A percentile compares a stretch with the other conserved stretches of the same genome.
These are phyloP conservation scores for Xiphophorus birchmanni DNA, from an alignment of 2,797 vertebrate species.

Conservation along the genomic window DNA sequence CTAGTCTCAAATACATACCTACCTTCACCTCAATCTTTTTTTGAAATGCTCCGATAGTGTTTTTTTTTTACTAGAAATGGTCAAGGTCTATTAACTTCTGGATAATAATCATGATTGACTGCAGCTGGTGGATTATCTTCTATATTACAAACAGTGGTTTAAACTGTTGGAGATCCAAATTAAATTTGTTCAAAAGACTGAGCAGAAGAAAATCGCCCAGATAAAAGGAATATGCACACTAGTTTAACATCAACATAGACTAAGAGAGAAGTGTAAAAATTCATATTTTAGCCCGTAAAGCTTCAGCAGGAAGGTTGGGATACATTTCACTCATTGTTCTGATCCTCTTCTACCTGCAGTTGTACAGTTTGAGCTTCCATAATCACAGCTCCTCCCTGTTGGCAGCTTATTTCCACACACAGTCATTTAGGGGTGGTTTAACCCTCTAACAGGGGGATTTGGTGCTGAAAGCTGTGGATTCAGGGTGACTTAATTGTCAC, in stretches of 20 bases:
- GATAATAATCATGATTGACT: not conserved
- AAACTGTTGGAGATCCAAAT: not conserved
- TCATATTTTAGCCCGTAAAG: not conserved
- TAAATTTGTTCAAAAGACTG: not conserved
- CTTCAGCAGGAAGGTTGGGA: not conserved
- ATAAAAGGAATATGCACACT: not conserved
- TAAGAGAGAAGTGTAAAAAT: not conserved
- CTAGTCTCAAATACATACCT: not conserved
- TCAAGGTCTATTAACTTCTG: not conserved
- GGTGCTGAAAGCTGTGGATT: not conserved
- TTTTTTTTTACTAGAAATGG: not conserved
- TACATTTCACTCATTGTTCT: constrained; percentile 1
- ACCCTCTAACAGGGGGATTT: not conserved
- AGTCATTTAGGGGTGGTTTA: constrained; percentile 1
- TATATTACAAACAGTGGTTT: not conserved
- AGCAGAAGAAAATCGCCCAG: not conserved
- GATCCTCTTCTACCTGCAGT: not conserved
- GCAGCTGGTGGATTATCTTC: not conserved
- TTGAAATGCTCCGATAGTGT: not conserved
- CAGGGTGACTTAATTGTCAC: not conserved
- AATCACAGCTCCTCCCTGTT: not conserved
- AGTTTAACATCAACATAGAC: not conserved
- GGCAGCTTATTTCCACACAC: constrained; percentile 1
- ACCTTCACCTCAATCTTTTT: not conserved
- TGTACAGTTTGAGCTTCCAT: not conserved